Conservation (phyloP, 64 coral and sea anemone genomes). For the Montipora foliosa region DNA sequence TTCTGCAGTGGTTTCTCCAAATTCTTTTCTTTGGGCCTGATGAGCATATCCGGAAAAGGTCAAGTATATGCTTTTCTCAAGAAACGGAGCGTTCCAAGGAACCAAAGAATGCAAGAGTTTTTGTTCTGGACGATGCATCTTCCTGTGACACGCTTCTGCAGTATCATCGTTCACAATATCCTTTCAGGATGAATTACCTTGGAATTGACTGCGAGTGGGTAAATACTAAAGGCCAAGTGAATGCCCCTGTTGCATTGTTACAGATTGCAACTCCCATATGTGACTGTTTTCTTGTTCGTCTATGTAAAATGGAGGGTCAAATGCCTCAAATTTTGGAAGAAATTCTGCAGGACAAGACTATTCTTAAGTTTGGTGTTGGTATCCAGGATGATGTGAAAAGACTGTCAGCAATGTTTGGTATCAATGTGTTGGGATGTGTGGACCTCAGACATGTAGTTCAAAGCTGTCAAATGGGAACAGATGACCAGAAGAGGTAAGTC, state of each 20-base stretch:
- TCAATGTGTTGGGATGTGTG: constrained; percentile 80
- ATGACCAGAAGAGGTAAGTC: background rate
- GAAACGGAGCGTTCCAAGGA: background rate
- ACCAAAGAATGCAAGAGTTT: background rate
- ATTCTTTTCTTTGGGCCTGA: constrained; percentile 12
- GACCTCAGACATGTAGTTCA: constrained; percentile 86
- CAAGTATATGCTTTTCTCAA: background rate
- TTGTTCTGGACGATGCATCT: constrained; percentile 12
- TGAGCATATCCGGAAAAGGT: background rate
- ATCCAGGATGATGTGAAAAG: constrained; percentile 91
- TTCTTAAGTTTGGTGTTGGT: constrained; percentile 96
- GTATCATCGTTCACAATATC: constrained; percentile 55
- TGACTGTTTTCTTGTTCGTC: constrained; percentile 87
- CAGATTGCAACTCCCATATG: constrained; percentile 89
- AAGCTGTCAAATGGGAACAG: constrained; percentile 49
- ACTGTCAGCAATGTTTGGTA: constrained; percentile 68
- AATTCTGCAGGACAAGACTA: constrained; percentile 79
- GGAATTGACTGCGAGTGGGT: constrained; percentile 98
- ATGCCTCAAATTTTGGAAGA: constrained; percentile 66
- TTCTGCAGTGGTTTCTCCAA: constrained; percentile 20
- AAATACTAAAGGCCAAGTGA: constrained; percentile 42
- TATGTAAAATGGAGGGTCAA: constrained; percentile 65
- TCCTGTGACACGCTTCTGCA: constrained; percentile 62
- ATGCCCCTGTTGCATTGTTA: constrained; percentile 80
- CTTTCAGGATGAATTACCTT: constrained; percentile 70